These are phyloP conservation scores for Drosophila tani DNA, from an alignment of 1,140 invertebrate species.

Conservation along the genomic window DNA sequence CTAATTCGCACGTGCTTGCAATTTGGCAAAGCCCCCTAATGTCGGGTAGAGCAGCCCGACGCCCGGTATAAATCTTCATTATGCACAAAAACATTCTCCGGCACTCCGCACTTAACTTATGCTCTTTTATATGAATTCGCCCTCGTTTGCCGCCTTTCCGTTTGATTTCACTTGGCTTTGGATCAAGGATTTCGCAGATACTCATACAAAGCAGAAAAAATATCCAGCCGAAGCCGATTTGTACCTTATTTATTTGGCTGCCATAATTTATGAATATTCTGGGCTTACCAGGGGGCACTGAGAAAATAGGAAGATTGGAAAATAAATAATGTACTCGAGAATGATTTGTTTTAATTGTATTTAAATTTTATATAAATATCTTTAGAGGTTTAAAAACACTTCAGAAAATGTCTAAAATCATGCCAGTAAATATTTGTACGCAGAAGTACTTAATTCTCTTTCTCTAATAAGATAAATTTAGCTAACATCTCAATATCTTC, in stretches of 20 bases:
- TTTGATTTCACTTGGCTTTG: slow-evolving; percentile 62
- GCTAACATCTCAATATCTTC: not conserved
- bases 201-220: slow-evolving; percentile 30
- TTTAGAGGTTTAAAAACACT: not conserved
- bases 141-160: slow-evolving; percentile 59
- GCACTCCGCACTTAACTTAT: slow-evolving; percentile 61
- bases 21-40: slow-evolving; percentile 63
- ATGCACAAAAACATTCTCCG: slow-evolving; percentile 42
- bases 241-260: slow-evolving; percentile 75
- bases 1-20: slow-evolving; percentile 82
- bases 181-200: slow-evolving; percentile 44
- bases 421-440: not conserved
- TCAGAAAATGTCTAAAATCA: not conserved
- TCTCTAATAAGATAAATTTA: no score
- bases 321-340: not conserved
- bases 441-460: no score
- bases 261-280: slow-evolving; percentile 74
- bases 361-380: not conserved
- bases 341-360: not conserved
- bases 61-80: slow-evolving; percentile 75
- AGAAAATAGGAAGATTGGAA: not conserved
- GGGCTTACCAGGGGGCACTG: slow-evolving; percentile 7
- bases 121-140: slow-evolving; percentile 64
- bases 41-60: slow-evolving; percentile 8
- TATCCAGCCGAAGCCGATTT: slow-evolving; percentile 52